Conservation (phyloP, 2,113 vertebrate genomes). For the Odocoileus hemionus region DNA sequence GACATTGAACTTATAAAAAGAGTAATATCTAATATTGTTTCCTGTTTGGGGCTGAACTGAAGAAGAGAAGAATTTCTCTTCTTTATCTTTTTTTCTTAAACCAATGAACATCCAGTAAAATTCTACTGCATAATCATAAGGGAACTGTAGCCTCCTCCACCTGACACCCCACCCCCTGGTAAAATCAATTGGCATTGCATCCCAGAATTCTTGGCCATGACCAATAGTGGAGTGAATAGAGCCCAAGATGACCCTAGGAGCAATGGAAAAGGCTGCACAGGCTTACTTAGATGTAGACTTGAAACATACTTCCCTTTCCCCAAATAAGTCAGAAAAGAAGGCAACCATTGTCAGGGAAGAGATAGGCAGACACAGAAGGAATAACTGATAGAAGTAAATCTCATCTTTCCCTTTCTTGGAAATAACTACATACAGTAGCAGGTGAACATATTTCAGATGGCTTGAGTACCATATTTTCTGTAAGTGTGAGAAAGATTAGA, state of each 20-base stretch:
- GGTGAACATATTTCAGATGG: neutral
- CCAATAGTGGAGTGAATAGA: neutral
- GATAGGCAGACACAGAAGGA: neutral
- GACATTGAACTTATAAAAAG: neutral
- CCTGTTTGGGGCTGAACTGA: neutral
- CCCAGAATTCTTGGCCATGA: neutral
- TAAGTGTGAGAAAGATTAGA: neutral
- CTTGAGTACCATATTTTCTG: neutral
- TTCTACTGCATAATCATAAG: neutral
- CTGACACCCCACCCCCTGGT: neutral
- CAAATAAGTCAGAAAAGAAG: neutral
- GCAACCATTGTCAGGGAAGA: neutral
- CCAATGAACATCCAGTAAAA: neutral
- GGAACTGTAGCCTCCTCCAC: neutral
- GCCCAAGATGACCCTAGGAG: neutral
- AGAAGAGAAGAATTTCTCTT: neutral
- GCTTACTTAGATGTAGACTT: neutral
- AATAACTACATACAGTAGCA: neutral
- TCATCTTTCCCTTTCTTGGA: neutral
- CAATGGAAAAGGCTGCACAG: neutral
- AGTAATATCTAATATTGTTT: neutral
- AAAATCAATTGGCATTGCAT: neutral
- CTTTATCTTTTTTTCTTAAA: neutral
- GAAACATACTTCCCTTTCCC: neutral
- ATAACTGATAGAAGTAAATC: neutral